Percentiles rank a stretch among this genome's conserved stretches.
Evolutionary conservation across 2,888 invertebrate species (phyloP).

Genomic region (Machimus atricapillus): DNA sequence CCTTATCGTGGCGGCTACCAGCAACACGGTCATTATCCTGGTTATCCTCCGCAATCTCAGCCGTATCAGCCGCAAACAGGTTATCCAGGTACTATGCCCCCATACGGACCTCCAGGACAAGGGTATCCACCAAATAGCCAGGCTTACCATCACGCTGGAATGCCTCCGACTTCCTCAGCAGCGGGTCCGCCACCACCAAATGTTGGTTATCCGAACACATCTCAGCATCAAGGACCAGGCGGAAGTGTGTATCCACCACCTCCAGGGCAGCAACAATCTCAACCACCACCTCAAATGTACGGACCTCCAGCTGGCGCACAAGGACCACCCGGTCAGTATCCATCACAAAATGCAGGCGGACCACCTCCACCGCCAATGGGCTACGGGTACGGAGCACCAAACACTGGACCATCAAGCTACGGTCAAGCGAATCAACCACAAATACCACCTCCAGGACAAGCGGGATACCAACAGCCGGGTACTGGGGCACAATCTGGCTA

Average conservation of each 20-base stretch:
- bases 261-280: conserved; percentile 56
- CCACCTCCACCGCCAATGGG: conserved; percentile 64
- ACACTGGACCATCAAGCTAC: conserved; percentile 58
- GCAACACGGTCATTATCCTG: conserved; percentile 65
- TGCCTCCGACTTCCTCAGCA: conserved; percentile 60
- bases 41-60: conserved; percentile 65
- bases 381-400: conserved; percentile 63
- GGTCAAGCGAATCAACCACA: conserved; percentile 50
- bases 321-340: conserved; percentile 62
- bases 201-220: conserved; percentile 63
- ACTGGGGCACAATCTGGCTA: conserved; percentile 60
- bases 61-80: conserved; percentile 68
- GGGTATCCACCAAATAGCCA: conserved; percentile 69
- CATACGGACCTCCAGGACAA: conserved; percentile 59
- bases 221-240: conserved; percentile 63
- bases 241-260: conserved; percentile 64
- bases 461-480: conserved; percentile 61
- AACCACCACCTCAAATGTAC: conserved; percentile 62
- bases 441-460: conserved; percentile 58
- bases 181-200: conserved; percentile 59
- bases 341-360: conserved; percentile 58
- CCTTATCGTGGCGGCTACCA: conserved; percentile 66
- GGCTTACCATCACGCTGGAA: conserved; percentile 66
- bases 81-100: conserved; percentile 63
- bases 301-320: conserved; percentile 60